These are phyloP conservation scores for Drosophila subquinaria DNA, from an alignment of 2,888 invertebrate species.

Conservation along the genomic window DNA sequence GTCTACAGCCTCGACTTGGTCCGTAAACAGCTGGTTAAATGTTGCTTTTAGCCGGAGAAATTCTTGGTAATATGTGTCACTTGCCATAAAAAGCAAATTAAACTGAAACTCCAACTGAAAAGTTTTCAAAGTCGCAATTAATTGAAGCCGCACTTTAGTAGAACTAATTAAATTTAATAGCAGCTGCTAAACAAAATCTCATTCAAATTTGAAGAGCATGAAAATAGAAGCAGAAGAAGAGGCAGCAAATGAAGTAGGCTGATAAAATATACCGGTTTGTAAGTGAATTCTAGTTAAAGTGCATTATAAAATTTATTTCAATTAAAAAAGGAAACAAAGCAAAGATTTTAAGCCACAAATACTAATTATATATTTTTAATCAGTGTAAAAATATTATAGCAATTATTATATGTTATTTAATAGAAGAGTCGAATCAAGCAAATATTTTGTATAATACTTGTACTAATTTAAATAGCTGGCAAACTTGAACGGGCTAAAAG, in stretches of 20 bases:
- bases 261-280: neutral
- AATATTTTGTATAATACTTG: slow-evolving; percentile 4
- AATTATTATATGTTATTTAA: neutral
- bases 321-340: too few relatives aligned
- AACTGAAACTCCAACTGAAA: slow-evolving; percentile 32
- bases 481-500: neutral
- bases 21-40: slow-evolving; percentile 33
- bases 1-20: neutral
- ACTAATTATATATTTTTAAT: too few relatives aligned
- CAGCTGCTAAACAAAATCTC: slow-evolving; percentile 25
- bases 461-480: slow-evolving; percentile 16
- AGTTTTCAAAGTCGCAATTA: slow-evolving; percentile 33
- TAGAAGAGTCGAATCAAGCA: neutral
- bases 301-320: too few relatives aligned
- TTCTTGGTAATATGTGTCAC: slow-evolving; percentile 26
- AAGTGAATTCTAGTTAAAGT: too few relatives aligned
- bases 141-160: slow-evolving; percentile 22
- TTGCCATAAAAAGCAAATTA: slow-evolving; percentile 37
- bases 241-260: neutral
- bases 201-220: neutral
- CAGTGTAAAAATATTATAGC: neutral
- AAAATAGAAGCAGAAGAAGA: neutral
- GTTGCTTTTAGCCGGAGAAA: slow-evolving; percentile 20
- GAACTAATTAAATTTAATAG: slow-evolving; percentile 56
- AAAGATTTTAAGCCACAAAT: too few relatives aligned